A percentile compares a stretch with the other conserved stretches of the same genome.
Evolutionary conservation across 1,140 invertebrate species (phyloP).

Genomic region (Nasonia giraulti): DNA sequence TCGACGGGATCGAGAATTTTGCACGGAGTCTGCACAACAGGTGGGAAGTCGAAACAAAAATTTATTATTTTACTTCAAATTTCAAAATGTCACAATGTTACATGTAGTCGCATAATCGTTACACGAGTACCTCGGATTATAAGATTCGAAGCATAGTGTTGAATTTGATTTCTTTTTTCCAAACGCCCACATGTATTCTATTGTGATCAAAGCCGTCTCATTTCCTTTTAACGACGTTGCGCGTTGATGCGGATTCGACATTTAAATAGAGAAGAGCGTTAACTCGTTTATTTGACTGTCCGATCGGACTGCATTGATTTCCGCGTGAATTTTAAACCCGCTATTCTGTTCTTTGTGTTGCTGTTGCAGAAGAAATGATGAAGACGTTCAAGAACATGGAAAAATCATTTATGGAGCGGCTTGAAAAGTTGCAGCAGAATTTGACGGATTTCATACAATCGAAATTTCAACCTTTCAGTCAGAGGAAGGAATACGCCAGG

Average conservation of each 20-base stretch:
- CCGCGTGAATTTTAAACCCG: background rate
- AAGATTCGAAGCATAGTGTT: background rate
- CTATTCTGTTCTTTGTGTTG: background rate
- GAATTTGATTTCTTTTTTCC: constrained; percentile 37
- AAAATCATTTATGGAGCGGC: constrained; percentile 47
- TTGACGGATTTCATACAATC: constrained; percentile 35
- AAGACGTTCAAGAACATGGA: constrained; percentile 58
- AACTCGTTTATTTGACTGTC: no score
- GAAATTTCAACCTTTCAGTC: background rate
- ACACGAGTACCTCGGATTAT: no score
- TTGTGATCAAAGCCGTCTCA: no score
- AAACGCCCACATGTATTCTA: no score
- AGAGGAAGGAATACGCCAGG: background rate
- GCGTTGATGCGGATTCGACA: no score
- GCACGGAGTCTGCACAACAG: constrained; percentile 71
- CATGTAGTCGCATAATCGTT: no score
- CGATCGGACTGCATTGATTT: no score
- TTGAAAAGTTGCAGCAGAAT: constrained; percentile 50
- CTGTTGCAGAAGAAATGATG: constrained; percentile 58
- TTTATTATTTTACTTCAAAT: no score
- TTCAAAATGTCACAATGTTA: no score
- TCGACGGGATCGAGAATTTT: constrained; percentile 71
- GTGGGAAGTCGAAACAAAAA: constrained; percentile 54
- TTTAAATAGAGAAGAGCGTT: no score
- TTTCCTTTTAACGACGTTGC: no score